phyloP scores from a whole-genome alignment of 30 jellyfish, hydroid and myxozoan genomes.

The Cassiopea xamachana region DNA sequence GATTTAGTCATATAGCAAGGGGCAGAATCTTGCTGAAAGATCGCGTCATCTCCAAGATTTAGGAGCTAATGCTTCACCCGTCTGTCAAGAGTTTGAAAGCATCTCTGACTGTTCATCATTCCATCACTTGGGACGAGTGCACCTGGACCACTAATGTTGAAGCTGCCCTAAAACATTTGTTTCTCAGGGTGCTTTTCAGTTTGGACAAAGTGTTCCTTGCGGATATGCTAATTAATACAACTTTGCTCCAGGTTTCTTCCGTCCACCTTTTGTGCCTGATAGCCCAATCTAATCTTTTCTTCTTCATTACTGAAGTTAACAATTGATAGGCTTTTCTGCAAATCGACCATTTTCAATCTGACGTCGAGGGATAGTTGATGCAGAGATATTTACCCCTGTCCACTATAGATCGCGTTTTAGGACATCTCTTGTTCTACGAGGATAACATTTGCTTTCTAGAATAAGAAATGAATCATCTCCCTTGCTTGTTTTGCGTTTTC shows the following conservation, averaged over 20 bases:
- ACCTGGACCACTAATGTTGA: too few relatives aligned
- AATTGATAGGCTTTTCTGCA: background rate
- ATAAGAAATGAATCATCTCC: background rate
- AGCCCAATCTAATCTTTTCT: background rate
- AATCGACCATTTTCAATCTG: background rate
- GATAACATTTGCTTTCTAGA: background rate
- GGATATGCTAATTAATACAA: background rate
- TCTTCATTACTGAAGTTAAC: background rate
- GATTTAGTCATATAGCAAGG: too few relatives aligned
- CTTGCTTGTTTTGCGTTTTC: background rate
- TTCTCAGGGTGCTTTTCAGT: too few relatives aligned
- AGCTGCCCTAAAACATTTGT: too few relatives aligned
- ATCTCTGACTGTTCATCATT: too few relatives aligned
- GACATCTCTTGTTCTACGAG: background rate
- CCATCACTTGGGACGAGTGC: too few relatives aligned
- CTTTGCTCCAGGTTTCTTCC: background rate
- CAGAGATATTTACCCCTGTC: too few relatives aligned
- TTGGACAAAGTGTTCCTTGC: background rate
- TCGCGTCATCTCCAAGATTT: background rate
- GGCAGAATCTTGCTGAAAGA: too few relatives aligned
- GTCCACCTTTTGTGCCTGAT: background rate
- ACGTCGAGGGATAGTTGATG: background rate
- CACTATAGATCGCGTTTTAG: too few relatives aligned
- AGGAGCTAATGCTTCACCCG: background rate
- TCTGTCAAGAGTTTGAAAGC: background rate